Evolutionary conservation across 1,140 invertebrate species (phyloP).

Genomic region (Glossosoma conforme): DNA sequence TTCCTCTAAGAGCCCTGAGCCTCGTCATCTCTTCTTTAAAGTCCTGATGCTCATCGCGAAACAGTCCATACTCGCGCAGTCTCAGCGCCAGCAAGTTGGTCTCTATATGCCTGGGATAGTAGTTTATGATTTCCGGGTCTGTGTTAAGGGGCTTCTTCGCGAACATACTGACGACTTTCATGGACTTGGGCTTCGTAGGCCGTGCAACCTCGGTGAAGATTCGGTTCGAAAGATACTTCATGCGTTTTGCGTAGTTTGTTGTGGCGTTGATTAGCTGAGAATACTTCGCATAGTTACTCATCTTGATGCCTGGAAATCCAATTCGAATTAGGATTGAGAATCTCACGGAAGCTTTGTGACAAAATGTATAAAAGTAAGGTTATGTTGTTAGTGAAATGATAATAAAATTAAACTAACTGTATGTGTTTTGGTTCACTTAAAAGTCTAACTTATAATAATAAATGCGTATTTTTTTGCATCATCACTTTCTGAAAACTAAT

Average conservation of each 20-base stretch:
- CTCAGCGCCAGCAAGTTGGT: conserved; percentile 65
- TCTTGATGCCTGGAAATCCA: conserved; percentile 1
- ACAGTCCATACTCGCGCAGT: conserved; percentile 73
- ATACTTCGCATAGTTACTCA: conserved; percentile 59
- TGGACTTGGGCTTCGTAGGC: conserved; percentile 65
- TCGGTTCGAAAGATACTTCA: conserved; percentile 79
- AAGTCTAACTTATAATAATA: not conserved
- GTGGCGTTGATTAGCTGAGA: conserved; percentile 60
- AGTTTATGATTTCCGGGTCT: conserved; percentile 68
- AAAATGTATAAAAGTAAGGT: too few species aligned
- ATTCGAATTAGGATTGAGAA: too few species aligned
- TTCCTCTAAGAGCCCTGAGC: conserved; percentile 71
- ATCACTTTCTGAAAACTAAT: too few species aligned
- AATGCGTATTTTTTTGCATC: too few species aligned
- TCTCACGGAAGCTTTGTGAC: too few species aligned
- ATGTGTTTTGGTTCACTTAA: not conserved
- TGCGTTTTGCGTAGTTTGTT: conserved; percentile 76
- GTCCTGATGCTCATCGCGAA: conserved; percentile 85
- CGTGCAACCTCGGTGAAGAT: conserved; percentile 87
- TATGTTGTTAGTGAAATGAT: too few species aligned
- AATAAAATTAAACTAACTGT: too few species aligned
- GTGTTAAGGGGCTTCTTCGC: conserved; percentile 70
- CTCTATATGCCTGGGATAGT: conserved; percentile 83
- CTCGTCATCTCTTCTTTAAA: conserved; percentile 87
- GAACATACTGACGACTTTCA: conserved; percentile 81